These are phyloP conservation scores for Tipula lateralis DNA, from an alignment of 2,888 invertebrate species.

Conservation along the genomic window DNA sequence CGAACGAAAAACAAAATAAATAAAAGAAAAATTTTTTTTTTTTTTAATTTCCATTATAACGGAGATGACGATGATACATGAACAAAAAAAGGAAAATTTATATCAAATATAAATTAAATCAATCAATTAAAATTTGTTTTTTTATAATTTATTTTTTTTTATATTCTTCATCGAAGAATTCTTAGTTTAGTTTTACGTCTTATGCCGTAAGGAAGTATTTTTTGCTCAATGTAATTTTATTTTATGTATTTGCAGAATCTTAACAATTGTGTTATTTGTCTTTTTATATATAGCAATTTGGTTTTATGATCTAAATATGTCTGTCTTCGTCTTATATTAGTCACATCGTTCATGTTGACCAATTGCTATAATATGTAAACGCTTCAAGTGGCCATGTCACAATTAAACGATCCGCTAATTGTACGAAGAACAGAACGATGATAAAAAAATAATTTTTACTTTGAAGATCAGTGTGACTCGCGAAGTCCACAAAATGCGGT, in stretches of 20 bases:
- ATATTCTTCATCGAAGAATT: neutral
- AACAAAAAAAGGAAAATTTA: neutral
- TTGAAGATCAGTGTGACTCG: too few species aligned
- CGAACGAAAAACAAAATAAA: too few species aligned
- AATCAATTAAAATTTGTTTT: neutral
- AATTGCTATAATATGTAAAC: too few species aligned
- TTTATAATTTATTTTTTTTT: neutral
- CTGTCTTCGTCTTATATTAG: neutral
- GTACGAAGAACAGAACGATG: too few species aligned
- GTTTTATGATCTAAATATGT: too few species aligned
- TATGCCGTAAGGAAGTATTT: neutral
- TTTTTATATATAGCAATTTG: neutral
- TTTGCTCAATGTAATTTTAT: neutral
- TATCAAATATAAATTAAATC: conserved; percentile 6
- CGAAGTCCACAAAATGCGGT: too few species aligned
- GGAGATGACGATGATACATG: neutral
- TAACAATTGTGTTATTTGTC: neutral
- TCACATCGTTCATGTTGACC: too few species aligned
- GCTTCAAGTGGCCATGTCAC: too few species aligned
- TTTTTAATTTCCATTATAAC: neutral
- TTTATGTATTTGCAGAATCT: neutral
- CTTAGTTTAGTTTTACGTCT: neutral
- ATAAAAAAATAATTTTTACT: too few species aligned
- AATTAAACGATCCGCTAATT: too few species aligned
- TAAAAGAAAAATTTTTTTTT: neutral